Conservation (phyloP, 2,113 vertebrate genomes). For the Acrocephalus kingi region DNA sequence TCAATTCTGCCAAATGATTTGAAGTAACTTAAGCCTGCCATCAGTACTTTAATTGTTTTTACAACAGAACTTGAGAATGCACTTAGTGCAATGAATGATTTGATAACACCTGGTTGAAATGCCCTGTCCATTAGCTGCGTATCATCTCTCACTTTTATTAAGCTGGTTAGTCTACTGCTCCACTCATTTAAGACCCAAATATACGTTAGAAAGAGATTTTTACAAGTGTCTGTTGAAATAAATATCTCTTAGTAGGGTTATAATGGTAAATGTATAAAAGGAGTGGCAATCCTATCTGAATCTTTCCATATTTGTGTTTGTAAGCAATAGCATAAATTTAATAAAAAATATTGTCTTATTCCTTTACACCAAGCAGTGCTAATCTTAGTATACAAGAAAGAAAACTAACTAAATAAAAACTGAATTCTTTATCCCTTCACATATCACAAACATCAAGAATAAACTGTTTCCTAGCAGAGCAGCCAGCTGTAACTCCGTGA, state of each 20-base stretch:
- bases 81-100: slow-evolving; percentile 74
- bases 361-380: not conserved
- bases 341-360: not conserved
- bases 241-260: not conserved
- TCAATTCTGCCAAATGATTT: slow-evolving; percentile 79
- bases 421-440: not conserved
- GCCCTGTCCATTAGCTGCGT: slow-evolving; percentile 65
- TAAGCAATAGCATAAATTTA: slow-evolving; percentile 1
- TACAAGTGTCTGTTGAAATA: slow-evolving; percentile 40
- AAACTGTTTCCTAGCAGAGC: not conserved
- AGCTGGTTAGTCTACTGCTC: slow-evolving; percentile 68
- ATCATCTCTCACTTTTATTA: slow-evolving; percentile 73
- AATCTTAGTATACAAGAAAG: not conserved
- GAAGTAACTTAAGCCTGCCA: slow-evolving; percentile 78
- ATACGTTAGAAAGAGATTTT: slow-evolving; percentile 57
- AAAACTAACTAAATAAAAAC: not conserved
- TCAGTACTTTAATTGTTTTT: slow-evolving; percentile 81
- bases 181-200: slow-evolving; percentile 63
- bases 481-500: not conserved
- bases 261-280: not conserved
- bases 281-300: not conserved
- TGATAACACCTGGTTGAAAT: slow-evolving; percentile 68
- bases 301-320: not conserved
- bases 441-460: not conserved
- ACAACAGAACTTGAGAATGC: slow-evolving; percentile 73